Percentiles rank a stretch among this genome's conserved stretches.
phyloP scores from a whole-genome alignment of 2,113 vertebrate genomes.

The Phyllostomus discolor region DNA sequence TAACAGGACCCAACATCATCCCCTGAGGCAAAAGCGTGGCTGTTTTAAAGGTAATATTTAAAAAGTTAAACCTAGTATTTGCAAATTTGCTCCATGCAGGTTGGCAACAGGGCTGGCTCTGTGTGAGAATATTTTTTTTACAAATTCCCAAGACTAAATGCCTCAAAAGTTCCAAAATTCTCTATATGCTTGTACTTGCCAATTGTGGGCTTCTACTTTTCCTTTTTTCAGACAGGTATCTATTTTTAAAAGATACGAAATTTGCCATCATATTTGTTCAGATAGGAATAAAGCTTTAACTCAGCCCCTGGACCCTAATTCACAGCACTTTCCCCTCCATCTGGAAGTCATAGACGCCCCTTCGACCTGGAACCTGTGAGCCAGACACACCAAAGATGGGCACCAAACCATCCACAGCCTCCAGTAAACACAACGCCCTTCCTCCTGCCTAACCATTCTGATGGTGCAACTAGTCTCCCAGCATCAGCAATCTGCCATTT shows the following conservation, averaged over 20 bases:
- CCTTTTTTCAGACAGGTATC: not conserved
- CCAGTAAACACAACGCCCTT: not conserved
- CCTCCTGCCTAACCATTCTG: not conserved
- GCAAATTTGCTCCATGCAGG: not conserved
- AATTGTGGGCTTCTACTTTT: not conserved
- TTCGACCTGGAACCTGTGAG: not conserved
- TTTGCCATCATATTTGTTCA: not conserved
- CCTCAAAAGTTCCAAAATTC: not conserved
- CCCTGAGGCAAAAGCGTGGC: not conserved
- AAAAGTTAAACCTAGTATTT: not conserved
- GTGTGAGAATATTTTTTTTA: not conserved
- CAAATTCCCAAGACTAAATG: not conserved
- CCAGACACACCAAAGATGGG: not conserved
- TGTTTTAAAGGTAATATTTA: constrained; percentile 5
- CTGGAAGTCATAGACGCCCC: not conserved
- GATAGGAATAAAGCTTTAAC: constrained; percentile 14
- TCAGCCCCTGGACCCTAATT: not conserved
- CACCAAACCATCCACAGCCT: not conserved
- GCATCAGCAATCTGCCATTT: not conserved
- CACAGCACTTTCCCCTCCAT: not conserved
- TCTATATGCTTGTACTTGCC: not conserved
- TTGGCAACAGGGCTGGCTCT: not conserved
- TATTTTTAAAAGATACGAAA: not conserved
- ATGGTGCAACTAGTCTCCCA: not conserved
- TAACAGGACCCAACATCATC: not conserved